Conservation (phyloP, 2,888 invertebrate genomes). For the Conistra vaccinii region DNA sequence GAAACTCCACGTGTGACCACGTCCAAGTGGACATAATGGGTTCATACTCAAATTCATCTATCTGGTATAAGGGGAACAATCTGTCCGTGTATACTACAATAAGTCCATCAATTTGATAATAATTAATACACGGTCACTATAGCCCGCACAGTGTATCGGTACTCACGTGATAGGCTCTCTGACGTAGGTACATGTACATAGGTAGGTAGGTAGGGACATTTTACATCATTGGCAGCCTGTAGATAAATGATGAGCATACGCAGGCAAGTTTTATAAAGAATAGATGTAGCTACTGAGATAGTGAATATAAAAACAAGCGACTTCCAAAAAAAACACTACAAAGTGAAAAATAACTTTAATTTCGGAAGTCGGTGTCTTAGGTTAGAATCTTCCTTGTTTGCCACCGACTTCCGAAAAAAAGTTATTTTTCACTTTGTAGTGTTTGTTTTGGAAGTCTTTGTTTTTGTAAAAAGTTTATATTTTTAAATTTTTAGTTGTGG, state of each 20-base stretch:
- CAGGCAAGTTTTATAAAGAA: neutral
- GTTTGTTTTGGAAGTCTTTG: too few species aligned
- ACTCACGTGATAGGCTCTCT: neutral
- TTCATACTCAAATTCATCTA: neutral
- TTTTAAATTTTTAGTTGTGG: too few species aligned
- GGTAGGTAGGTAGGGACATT: neutral
- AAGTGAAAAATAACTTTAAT: too few species aligned
- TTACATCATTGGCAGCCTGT: slow-evolving; percentile 3
- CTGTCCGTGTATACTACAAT: neutral
- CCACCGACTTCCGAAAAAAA: too few species aligned
- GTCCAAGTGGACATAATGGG: too few species aligned
- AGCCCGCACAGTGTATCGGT: neutral
- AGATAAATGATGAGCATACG: neutral
- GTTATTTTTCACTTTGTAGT: too few species aligned
- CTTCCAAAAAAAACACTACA: too few species aligned
- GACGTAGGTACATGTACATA: neutral
- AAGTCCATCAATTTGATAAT: neutral
- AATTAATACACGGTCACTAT: neutral
- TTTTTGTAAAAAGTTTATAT: too few species aligned
- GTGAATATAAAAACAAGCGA: neutral
- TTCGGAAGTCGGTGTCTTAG: too few species aligned
- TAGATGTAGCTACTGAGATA: neutral
- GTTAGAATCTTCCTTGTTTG: too few species aligned
- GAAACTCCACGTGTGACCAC: too few species aligned
- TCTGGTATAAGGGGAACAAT: neutral